A percentile compares a stretch with the other conserved stretches of the same genome.
These are phyloP conservation scores for Choloepus hoffmanni DNA, from an alignment of 2,113 vertebrate species.

Conservation along the genomic window DNA sequence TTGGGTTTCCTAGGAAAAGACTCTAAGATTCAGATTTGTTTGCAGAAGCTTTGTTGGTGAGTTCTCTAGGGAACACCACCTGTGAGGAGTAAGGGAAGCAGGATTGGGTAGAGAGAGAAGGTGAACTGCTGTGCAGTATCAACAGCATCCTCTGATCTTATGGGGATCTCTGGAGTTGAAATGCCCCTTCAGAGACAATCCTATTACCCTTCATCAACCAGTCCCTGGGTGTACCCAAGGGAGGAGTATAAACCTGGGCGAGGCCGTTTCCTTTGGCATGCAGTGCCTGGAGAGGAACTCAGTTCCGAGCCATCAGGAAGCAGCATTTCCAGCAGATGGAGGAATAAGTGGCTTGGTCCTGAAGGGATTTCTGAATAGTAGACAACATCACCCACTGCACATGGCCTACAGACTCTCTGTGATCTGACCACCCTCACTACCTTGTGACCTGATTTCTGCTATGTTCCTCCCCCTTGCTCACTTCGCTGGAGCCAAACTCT, in stretches of 20 bases:
- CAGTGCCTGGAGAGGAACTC: background rate
- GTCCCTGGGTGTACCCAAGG: background rate
- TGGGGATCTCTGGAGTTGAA: background rate
- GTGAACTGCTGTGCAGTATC: background rate
- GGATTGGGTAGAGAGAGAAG: background rate
- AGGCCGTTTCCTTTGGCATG: background rate
- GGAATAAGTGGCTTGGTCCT: background rate
- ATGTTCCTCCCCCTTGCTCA: background rate
- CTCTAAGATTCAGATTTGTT: background rate
- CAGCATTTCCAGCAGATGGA: background rate
- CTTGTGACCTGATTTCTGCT: background rate
- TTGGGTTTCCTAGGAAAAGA: background rate
- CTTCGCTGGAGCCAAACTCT: background rate
- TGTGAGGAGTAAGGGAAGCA: background rate
- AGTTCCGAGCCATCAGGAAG: background rate
- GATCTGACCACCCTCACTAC: accelerated
- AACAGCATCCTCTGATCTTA: background rate
- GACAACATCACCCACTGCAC: accelerated
- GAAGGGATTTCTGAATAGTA: background rate
- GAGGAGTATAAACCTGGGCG: background rate
- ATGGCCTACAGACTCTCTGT: accelerated
- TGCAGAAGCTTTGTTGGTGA: background rate
- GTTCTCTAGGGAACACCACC: background rate
- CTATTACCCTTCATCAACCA: no score
- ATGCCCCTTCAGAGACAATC: background rate